Percentiles rank a stretch among this genome's conserved stretches.
Evolutionary conservation across 1,140 invertebrate species (phyloP).

Genomic region (Bombus haemorrhoidalis): DNA sequence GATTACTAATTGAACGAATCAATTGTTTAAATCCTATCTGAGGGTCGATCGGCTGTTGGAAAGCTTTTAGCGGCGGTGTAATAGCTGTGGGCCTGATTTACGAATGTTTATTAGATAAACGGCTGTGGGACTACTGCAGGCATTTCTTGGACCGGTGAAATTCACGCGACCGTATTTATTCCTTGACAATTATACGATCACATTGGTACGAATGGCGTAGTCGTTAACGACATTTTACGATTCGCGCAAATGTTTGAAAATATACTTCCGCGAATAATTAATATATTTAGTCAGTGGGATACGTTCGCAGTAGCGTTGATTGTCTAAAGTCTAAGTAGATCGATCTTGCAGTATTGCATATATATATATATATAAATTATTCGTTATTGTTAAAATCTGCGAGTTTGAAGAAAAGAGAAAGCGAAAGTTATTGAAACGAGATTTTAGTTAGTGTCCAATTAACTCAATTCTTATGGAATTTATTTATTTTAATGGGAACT

Average conservation of each 20-base stretch:
- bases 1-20: constrained; percentile 71
- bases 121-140: background rate
- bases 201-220: too few species aligned
- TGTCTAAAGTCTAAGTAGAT: background rate
- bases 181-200: constrained; percentile 57
- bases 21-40: constrained; percentile 63
- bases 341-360: background rate
- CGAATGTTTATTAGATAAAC: constrained; percentile 68
- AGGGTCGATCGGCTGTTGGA: constrained; percentile 43
- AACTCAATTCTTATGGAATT: background rate
- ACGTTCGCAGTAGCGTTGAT: too few species aligned
- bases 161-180: constrained; percentile 18
- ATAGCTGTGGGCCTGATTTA: constrained; percentile 55
- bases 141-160: background rate
- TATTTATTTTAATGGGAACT: too few species aligned
- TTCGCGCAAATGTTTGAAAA: background rate
- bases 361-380: background rate
- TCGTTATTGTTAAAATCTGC: background rate
- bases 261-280: background rate
- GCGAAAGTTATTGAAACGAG: too few species aligned
- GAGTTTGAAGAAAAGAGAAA: background rate
- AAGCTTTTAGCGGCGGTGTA: constrained; percentile 62
- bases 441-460: too few species aligned
- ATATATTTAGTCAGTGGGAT: background rate
- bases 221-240: constrained; percentile 24